Evolutionary conservation across 2,797 vertebrate genomes (phyloP).

Genomic region (Buphagus erythrorhynchus): DNA sequence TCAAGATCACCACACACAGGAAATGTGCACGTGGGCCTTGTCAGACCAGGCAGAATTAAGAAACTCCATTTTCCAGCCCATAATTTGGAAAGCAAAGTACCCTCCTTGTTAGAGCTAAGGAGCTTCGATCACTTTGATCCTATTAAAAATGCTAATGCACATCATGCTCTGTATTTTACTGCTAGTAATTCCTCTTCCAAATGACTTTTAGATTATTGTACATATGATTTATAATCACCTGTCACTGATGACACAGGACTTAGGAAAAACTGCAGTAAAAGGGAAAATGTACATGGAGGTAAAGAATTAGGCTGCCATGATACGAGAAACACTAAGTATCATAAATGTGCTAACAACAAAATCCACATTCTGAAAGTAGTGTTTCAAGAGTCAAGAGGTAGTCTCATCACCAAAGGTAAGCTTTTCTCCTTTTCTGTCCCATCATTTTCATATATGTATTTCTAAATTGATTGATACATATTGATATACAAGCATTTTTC

Average conservation of each 20-base stretch:
- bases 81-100: background rate
- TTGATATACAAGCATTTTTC: background rate
- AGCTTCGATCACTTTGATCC: background rate
- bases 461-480: background rate
- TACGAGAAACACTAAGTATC: background rate
- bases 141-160: background rate
- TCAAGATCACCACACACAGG: background rate
- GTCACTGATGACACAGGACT: background rate
- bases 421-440: background rate
- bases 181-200: background rate
- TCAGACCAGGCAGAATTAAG: background rate
- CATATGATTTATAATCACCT: background rate
- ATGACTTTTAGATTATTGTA: background rate
- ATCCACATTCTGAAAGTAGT: background rate
- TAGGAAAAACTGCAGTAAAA: background rate
- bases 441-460: background rate
- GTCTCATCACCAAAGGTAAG: background rate
- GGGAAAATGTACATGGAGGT: background rate
- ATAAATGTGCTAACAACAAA: background rate
- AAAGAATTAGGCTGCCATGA: background rate
- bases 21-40: rapidly evolving
- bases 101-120: background rate
- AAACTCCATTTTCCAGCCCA: background rate
- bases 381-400: background rate
- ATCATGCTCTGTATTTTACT: background rate